Evolutionary conservation across 2,113 vertebrate species (phyloP).

Genomic region (Grantiella picta): DNA sequence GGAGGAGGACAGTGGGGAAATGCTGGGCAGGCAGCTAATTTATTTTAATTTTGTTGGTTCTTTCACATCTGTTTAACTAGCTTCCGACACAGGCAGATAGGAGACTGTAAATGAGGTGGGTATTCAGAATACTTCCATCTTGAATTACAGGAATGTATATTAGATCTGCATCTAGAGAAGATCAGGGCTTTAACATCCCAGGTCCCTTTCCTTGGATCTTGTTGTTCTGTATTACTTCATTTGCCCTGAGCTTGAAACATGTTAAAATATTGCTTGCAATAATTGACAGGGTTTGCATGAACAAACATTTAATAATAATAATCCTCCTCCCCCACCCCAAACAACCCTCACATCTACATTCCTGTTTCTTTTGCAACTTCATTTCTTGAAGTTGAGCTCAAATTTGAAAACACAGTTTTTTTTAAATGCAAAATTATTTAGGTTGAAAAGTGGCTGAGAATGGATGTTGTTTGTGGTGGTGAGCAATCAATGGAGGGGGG

Average conservation of each 20-base stretch:
- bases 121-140: background rate
- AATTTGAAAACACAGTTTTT: background rate
- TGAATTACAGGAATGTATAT: background rate
- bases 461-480: background rate
- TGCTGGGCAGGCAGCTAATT: background rate
- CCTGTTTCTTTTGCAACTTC: background rate
- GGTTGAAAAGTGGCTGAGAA: background rate
- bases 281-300: background rate
- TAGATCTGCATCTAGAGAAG: background rate
- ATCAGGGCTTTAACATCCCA: background rate
- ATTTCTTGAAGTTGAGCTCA: background rate
- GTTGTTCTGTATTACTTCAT: background rate
- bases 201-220: background rate
- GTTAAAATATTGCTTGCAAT: background rate
- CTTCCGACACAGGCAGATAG: background rate
- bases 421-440: background rate
- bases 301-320: background rate
- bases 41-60: slow-evolving; percentile 13
- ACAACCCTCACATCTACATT: background rate
- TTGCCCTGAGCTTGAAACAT: background rate
- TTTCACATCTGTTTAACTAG: slow-evolving; percentile 17
- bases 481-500: rapidly evolving
- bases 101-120: background rate
- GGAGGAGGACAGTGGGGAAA: background rate
- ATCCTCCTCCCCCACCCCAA: rapidly evolving